Evolutionary conservation across 2,113 vertebrate genomes (phyloP).

Genomic region (Chionomys nivalis): DNA sequence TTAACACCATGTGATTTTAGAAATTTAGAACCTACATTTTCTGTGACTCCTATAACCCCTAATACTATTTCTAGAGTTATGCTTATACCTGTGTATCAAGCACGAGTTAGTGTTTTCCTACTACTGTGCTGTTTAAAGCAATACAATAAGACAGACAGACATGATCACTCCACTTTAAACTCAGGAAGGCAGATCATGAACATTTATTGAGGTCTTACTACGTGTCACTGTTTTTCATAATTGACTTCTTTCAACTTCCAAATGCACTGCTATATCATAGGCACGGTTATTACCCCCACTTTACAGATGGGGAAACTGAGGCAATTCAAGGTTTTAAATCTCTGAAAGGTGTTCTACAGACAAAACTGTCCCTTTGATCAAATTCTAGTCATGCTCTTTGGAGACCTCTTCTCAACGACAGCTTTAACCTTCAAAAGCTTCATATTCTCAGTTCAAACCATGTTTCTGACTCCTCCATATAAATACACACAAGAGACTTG

Average conservation of each 20-base stretch:
- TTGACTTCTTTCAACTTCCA: neutral
- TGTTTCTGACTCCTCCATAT: neutral
- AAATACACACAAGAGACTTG: neutral
- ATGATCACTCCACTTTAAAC: neutral
- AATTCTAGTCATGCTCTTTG: neutral
- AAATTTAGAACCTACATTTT: neutral
- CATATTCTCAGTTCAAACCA: too few species aligned
- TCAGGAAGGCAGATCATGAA: neutral
- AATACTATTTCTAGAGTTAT: neutral
- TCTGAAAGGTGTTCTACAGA: neutral
- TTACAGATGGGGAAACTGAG: constrained; percentile 14
- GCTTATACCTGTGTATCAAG: neutral
- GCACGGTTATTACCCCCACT: neutral
- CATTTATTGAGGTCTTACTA: neutral
- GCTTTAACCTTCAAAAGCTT: neutral
- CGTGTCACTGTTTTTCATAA: neutral
- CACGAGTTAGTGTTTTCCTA: neutral
- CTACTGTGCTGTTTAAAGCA: neutral
- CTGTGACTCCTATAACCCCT: neutral
- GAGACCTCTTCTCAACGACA: neutral
- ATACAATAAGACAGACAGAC: neutral
- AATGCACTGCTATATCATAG: neutral
- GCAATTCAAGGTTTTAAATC: neutral
- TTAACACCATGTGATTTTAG: neutral
- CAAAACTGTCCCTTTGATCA: neutral